Conservation (phyloP, 2,888 invertebrate species). For the Temnothorax ravouxi region DNA sequence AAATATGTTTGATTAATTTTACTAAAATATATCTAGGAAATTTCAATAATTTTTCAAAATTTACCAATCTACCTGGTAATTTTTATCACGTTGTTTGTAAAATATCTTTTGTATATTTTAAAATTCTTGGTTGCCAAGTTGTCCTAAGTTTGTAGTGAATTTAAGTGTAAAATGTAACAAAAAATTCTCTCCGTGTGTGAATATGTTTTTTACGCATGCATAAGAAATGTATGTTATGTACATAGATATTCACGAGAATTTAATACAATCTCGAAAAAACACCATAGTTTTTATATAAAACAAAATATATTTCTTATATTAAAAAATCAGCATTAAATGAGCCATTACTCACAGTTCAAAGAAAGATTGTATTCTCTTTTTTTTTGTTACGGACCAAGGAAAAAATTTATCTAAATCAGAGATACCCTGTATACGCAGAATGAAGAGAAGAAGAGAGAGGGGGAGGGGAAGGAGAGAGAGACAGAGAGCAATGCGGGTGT, state of each 20-base stretch:
- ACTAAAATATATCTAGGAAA: no score
- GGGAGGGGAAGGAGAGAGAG: slow-evolving; percentile 31
- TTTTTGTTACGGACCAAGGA: neutral
- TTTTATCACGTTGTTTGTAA: no score
- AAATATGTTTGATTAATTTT: no score
- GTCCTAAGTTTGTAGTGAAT: no score
- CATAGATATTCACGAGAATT: neutral
- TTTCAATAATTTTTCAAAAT: no score
- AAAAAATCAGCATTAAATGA: neutral
- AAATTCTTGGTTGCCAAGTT: no score
- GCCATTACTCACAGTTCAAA: neutral
- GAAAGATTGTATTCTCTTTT: neutral
- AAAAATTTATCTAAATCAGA: neutral
- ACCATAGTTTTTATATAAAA: neutral
- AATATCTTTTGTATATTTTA: no score
- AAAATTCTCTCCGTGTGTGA: no score
- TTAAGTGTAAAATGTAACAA: no score
- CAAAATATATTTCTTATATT: neutral
- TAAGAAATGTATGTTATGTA: neutral
- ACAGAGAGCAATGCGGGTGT: slow-evolving; percentile 57
- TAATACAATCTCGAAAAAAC: neutral
- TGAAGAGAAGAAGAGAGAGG: slow-evolving; percentile 16
- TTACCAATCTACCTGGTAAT: no score
- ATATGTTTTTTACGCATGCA: no score
- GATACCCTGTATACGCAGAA: neutral